Base-by-base conservation (phyloP, 2,113 vertebrate genomes). In the Clarias macrocephalus region DNA sequence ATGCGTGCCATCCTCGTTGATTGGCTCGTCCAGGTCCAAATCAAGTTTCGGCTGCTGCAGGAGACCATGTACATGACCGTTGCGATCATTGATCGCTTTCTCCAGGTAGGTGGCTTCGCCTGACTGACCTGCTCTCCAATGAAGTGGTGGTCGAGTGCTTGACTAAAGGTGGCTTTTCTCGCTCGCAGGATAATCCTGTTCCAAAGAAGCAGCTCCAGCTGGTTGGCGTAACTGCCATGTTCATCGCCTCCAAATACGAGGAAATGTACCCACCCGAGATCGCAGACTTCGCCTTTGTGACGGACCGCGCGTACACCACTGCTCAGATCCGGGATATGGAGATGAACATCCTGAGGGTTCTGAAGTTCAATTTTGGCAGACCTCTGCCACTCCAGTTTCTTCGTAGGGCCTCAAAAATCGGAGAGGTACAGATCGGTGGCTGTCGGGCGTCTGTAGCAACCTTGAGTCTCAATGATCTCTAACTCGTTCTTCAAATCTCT, bases 21-120 rank as follows among this genome's bases (percentile, higher is more conserved):
- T 93, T 98, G 97, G 97, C 94, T 99, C 0, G 95, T 97, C 0
- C 96, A 97, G 89, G 95, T 97, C 65, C 95, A 95, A 21, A 80
- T 95, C 0, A 96, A 97, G 82, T 96, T 97, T 72, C 92, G 82
- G 0, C 92, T 98, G 28, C 93, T 96, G 7, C 95, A 97, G 87
- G 97, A 98, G 85, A 99, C 97, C 0, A 95, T 98, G 95, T 98
- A 97, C 87, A 95, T 97, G 96, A 94, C 97, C 0, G 95, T 96
- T 21, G 94, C 94, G 19, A 94, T 98, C 81, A 96, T 96, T 0
- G 95, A 98, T 83, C 94, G 93, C 68, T 98, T 96, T 89, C 95
- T 99, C 90, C 97, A 98, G 95, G 96, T 98, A 87, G 80, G 76
- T 85, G 4, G 15, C 5, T 57, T 54, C 28, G 23, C n/a, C 19